phyloP scores from a whole-genome alignment of 2,888 invertebrate species.

The Lasioglossum oenotherae region DNA sequence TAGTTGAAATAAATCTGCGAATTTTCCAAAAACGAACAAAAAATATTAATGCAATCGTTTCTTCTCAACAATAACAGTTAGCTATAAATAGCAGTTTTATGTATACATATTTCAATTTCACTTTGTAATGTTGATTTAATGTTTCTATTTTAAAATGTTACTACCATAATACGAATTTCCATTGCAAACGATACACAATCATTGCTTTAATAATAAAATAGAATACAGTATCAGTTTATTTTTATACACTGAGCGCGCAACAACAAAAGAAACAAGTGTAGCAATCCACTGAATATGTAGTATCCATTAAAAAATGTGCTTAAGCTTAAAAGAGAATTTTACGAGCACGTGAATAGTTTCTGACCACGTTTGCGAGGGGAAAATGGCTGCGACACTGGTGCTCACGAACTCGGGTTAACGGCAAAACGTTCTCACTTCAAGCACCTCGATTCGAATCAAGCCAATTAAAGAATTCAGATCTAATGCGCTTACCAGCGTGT shows the following conservation, averaged over 20 bases:
- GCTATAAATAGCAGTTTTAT: not conserved
- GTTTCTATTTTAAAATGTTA: not conserved
- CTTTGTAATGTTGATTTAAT: not conserved
- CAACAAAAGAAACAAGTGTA: not conserved
- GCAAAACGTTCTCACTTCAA: conserved; percentile 22
- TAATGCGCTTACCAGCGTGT: conserved; percentile 58
- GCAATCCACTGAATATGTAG: not conserved
- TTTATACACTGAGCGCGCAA: accelerated
- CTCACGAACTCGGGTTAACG: not conserved
- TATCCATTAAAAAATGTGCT: not conserved
- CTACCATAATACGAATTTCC: not conserved
- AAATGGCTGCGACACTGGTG: not conserved
- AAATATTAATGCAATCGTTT: not conserved
- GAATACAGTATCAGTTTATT: not conserved
- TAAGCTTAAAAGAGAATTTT: not conserved
- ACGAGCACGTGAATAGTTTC: not conserved
- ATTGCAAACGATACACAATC: not conserved
- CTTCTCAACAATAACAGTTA: not conserved
- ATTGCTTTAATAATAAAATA: not conserved
- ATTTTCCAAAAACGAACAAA: not conserved
- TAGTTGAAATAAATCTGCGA: not conserved
- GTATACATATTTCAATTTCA: not conserved
- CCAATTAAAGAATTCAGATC: conserved; percentile 69
- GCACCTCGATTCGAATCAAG: conserved; percentile 58
- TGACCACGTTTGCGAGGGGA: not conserved